phyloP scores from a whole-genome alignment of 2,888 invertebrate genomes.

The Amblyteles armatorius region DNA sequence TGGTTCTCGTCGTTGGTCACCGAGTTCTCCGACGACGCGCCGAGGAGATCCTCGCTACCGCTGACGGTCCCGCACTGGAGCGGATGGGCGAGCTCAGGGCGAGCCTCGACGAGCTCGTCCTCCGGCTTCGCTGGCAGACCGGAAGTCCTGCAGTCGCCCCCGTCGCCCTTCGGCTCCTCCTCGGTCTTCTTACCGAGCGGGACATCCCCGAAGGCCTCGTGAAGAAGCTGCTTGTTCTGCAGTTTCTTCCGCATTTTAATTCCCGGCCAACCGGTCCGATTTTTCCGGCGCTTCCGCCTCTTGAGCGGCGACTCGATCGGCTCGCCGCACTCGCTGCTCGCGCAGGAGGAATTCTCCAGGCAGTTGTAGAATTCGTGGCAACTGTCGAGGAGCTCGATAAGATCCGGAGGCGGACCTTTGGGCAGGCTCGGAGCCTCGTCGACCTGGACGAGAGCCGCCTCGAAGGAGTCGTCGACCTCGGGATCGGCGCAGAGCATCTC shows the following conservation, averaged over 20 bases:
- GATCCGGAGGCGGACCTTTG: slow-evolving; percentile 79
- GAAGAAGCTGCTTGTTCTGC: slow-evolving; percentile 70
- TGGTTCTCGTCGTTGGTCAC: slow-evolving; percentile 78
- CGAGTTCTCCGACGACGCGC: slow-evolving; percentile 70
- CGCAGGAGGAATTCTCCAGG: slow-evolving; percentile 82
- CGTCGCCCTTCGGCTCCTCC: slow-evolving; percentile 21
- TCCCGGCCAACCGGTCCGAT: slow-evolving; percentile 93
- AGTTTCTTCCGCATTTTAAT: slow-evolving; percentile 80
- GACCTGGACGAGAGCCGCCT: slow-evolving; percentile 73
- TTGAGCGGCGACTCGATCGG: slow-evolving; percentile 82
- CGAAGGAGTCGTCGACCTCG: slow-evolving; percentile 86
- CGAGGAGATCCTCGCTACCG: slow-evolving; percentile 56
- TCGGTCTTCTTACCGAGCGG: slow-evolving; percentile 73
- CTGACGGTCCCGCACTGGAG: slow-evolving; percentile 56
- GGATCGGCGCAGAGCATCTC: slow-evolving; percentile 84
- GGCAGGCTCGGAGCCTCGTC: slow-evolving; percentile 68
- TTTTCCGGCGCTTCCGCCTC: slow-evolving; percentile 89
- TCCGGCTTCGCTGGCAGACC: slow-evolving; percentile 63
- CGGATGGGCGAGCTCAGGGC: neutral
- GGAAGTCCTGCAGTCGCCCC: no score
- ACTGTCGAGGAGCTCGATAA: slow-evolving; percentile 81
- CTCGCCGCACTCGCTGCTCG: slow-evolving; percentile 83
- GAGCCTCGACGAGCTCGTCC: slow-evolving; percentile 28
- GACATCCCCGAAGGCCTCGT: slow-evolving; percentile 50
- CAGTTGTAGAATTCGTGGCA: slow-evolving; percentile 79